Base-by-base conservation (phyloP, 2,888 invertebrate genomes). In the Drosophila sordidapex region DNA sequence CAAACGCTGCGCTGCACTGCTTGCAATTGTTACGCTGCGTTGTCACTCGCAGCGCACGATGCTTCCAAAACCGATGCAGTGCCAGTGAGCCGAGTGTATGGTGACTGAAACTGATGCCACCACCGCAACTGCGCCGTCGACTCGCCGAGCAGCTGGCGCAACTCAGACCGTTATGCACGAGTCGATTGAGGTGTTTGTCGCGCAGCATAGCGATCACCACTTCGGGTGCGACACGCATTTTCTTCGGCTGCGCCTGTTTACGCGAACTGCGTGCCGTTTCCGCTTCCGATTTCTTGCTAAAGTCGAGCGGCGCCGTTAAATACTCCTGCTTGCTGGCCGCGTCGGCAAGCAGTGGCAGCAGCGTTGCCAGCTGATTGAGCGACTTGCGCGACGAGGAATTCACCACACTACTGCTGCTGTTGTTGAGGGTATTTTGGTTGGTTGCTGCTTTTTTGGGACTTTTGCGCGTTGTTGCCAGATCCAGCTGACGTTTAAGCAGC, bases 61-160 rank as follows among this genome's bases (percentile, higher is more conserved):
- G 95, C 67, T 93, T 93, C 95, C 95, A 95, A 31, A 94, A 79
- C 18, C 92, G 91, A 90, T 95, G 95, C 65, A 95, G 83, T 2
- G 93, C 89, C 66, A 94, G 86, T 0, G 94, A 94, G 51, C 93
- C 93, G 40, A 91, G 92, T 4, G 93, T 94, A 73, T 94, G 94
- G 79, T 94, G 94, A 7, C 93, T 93, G 49, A 93, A 92, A 46
- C 91, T 92, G 11, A 93, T 83, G 84, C 89, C 87, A 29, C 83
- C 81, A 56, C 56, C 63, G 8, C 51, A 60, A 7, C 91, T 78
- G 49, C 80, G 85, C 25, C 79, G 82, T 5, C 53, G 54, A 8
- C 53, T 67, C 13, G 69, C 89, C 15, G 73, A 86, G 75, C 83
- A 92, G 75, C 74, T 92, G 90, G 76, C 76, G 72, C 93, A 93